A percentile compares a stretch with the other conserved stretches of the same genome.
phyloP scores from a whole-genome alignment of 2,113 vertebrate genomes.

The Glaucidium brasilianum region DNA sequence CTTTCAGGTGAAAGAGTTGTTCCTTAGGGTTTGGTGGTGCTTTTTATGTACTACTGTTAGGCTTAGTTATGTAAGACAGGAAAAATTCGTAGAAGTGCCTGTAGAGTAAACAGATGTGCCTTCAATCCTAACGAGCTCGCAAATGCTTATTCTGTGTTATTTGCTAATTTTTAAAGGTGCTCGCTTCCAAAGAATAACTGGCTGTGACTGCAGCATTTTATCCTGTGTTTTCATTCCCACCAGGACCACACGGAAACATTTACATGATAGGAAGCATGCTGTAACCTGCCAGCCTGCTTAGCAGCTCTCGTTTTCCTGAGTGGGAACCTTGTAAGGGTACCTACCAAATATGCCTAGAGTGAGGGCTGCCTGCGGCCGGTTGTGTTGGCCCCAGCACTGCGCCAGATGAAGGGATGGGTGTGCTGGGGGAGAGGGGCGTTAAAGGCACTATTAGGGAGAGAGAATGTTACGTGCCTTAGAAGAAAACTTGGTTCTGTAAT shows the following conservation, averaged over 20 bases:
- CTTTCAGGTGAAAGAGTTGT: background rate
- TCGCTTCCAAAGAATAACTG: background rate
- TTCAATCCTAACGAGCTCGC: background rate
- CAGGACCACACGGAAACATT: accelerated
- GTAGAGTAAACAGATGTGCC: background rate
- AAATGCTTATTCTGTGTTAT: background rate
- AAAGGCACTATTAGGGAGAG: accelerated
- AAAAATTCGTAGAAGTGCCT: background rate
- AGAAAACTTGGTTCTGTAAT: background rate
- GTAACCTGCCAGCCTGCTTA: background rate
- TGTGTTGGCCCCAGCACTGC: background rate
- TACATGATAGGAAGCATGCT: accelerated
- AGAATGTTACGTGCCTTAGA: accelerated
- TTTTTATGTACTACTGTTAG: background rate
- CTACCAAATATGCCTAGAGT: accelerated
- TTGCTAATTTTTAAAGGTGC: accelerated
- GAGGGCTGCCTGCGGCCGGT: accelerated
- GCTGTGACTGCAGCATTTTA: background rate
- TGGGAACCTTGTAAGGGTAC: accelerated
- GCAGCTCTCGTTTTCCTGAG: background rate
- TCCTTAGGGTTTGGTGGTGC: background rate
- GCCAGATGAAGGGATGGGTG: accelerated
- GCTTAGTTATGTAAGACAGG: background rate
- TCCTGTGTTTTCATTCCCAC: background rate
- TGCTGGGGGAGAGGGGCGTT: accelerated